A percentile compares a stretch with the other conserved stretches of the same genome.
Evolutionary conservation across 2,113 vertebrate species (phyloP).

Genomic region (Mionectes macconnelli): DNA sequence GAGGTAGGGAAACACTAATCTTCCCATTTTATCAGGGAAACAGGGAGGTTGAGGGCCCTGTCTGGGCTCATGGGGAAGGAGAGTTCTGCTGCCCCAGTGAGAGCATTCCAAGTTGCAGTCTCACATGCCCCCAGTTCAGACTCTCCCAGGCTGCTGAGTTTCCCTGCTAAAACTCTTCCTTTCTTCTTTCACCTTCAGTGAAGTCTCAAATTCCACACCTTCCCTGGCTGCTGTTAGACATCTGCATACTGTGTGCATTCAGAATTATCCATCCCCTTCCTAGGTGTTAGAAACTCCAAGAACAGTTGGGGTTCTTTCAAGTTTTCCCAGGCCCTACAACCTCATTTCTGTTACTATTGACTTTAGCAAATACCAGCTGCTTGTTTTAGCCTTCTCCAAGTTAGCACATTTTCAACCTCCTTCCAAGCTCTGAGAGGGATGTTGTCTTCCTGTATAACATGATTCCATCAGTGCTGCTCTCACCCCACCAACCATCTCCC

Average conservation of each 20-base stretch:
- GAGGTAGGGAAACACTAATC: not conserved
- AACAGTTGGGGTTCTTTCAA: not conserved
- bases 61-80: not conserved
- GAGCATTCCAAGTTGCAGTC: fast-evolving
- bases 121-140: fast-evolving
- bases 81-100: not conserved
- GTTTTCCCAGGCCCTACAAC: not conserved
- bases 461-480: not conserved
- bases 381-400: not conserved
- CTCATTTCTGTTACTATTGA: not conserved
- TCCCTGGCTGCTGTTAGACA: not conserved
- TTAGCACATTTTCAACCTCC: not conserved
- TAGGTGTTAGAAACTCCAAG: not conserved
- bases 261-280: not conserved
- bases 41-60: fast-evolving
- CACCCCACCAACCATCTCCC: not conserved
- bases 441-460: fast-evolving
- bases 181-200: not conserved
- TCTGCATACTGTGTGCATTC: fast-evolving
- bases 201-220: not conserved
- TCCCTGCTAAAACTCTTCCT: not conserved
- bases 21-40: not conserved
- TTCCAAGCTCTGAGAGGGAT: not conserved
- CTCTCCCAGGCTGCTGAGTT: not conserved
- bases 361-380: not conserved